phyloP scores from a whole-genome alignment of 2,888 invertebrate genomes.

The Hartigia nigra region DNA sequence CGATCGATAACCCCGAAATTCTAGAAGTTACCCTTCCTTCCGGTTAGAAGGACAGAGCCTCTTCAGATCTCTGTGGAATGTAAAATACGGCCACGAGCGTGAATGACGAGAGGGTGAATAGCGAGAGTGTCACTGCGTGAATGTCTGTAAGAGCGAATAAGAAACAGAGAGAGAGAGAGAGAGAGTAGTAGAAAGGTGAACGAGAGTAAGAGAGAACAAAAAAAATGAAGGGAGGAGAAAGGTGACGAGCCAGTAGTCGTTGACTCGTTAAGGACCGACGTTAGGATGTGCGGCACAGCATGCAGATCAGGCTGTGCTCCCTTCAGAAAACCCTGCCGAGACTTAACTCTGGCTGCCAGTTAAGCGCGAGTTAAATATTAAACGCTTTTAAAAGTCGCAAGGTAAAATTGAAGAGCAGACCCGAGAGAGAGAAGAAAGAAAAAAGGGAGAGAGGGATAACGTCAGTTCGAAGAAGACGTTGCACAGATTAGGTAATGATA shows the following conservation, averaged over 20 bases:
- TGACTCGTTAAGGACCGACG: slow-evolving; percentile 56
- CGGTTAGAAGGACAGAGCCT: neutral
- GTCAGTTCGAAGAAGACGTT: slow-evolving; percentile 22
- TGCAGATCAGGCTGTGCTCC: slow-evolving; percentile 52
- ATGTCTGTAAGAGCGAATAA: slow-evolving; percentile 22
- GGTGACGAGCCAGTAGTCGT: slow-evolving; percentile 40
- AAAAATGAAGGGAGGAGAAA: slow-evolving; percentile 15
- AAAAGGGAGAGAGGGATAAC: slow-evolving; percentile 15
- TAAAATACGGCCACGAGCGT: slow-evolving; percentile 42
- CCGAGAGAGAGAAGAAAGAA: slow-evolving; percentile 20
- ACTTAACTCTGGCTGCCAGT: slow-evolving; percentile 21
- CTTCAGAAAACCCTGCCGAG: slow-evolving; percentile 18
- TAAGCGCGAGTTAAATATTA: slow-evolving; percentile 55
- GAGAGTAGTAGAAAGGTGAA: neutral
- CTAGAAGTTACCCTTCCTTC: neutral
- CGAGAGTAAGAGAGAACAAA: slow-evolving; percentile 21
- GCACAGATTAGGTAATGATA: slow-evolving; percentile 32
- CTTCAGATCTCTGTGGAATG: slow-evolving; percentile 41
- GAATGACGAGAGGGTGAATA: slow-evolving; percentile 19
- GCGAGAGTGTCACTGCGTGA: slow-evolving; percentile 5
- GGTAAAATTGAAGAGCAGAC: slow-evolving; percentile 41
- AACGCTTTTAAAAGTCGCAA: slow-evolving; percentile 51
- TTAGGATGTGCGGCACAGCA: slow-evolving; percentile 51
- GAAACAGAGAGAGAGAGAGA: neutral
- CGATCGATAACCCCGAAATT: neutral